Evolutionary conservation across 2,797 vertebrate species (phyloP).

Genomic region (Liasis olivaceus): DNA sequence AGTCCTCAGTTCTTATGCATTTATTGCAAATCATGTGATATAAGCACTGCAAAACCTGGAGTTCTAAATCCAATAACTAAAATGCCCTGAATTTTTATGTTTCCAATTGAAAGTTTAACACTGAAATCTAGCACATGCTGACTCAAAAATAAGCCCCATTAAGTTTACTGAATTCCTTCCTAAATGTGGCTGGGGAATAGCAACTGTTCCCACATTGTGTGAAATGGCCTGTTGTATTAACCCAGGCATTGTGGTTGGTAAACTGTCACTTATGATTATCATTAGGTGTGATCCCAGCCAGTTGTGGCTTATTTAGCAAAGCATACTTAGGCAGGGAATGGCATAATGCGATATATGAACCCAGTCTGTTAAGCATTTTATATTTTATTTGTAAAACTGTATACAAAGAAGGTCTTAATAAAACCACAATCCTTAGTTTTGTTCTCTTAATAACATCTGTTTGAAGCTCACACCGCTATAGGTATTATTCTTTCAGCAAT

Average conservation of each 20-base stretch:
- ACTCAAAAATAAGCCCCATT: background rate
- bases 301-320: background rate
- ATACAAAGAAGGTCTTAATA: background rate
- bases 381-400: background rate
- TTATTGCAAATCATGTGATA: background rate
- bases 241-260: background rate
- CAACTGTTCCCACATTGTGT: background rate
- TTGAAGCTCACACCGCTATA: background rate
- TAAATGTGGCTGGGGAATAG: background rate
- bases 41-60: background rate
- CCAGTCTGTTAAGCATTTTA: constrained; percentile 10
- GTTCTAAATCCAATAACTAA: background rate
- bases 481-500: constrained; percentile 8
- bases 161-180: background rate
- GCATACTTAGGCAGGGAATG: background rate
- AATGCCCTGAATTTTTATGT: background rate
- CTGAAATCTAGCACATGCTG: background rate
- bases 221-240: background rate
- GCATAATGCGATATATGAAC: background rate
- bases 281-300: background rate
- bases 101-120: background rate
- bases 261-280: background rate
- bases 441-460: background rate
- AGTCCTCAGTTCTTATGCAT: background rate
- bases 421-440: background rate